Evolutionary conservation across 2,797 vertebrate genomes (phyloP), one percentile per base, ranked within the genome.

Genomic region (Leuciscus waleckii): DNA sequence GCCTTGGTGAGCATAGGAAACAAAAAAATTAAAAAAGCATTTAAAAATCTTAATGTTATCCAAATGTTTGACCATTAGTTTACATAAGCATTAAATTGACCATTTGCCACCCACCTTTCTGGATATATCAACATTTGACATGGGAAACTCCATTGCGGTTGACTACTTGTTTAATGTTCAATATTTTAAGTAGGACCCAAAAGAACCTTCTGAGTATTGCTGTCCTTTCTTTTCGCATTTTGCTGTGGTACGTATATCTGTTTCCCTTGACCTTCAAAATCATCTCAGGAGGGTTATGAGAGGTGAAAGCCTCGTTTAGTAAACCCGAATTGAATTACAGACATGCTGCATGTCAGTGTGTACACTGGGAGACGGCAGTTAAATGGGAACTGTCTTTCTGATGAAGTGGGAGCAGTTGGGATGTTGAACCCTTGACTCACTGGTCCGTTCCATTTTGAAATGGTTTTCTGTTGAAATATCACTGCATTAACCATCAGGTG

Each of bases 361-460:
- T 63, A 69, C 79, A 80, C 56, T 69, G 61, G 14, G 43, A 86
- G 75, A 70, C 17, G 69, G 65, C 74, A 63, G 32, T 82, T 87
- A 91, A 90, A 92, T 92, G 81, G 90, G 79, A 90, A 51, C 90
- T 92, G 91, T 92, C 91, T 88, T 70, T 90, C 86, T 85, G 86
- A 92, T 92, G 29, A 90, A 91, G 90, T 83, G 56, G 88, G 67
- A 87, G 56, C 88, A 35, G 89, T 85, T 69, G 21, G 87, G 70
- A 87, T 82, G 65, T 89, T 86, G 74, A 79, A 56, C 87, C 61
- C 51, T 74, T 86, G 87, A 87, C 89, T 84, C 70, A 87, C 79
- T 75, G 23, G 63, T 74, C 82, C 43, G 10, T 73, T 85, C 75
- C 56, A 79, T 86, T 65, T 68, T 14, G 56, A 79, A 63, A 81